Conservation (phyloP, 2,113 vertebrate species). For the Gobius niger region DNA sequence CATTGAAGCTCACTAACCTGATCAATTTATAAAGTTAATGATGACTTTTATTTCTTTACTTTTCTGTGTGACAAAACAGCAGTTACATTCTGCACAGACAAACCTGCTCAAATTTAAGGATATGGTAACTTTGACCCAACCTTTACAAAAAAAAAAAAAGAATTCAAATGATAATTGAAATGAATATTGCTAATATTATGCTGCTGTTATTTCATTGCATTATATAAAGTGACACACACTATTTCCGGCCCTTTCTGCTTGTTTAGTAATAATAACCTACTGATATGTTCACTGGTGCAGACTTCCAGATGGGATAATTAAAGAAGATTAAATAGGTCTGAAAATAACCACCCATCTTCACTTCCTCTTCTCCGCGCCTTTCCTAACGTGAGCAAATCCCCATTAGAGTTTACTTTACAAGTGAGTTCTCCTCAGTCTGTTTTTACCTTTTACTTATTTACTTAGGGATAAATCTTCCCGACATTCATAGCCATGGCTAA, state of each 20-base stretch:
- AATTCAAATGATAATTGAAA: no score
- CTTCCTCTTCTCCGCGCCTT: constrained; percentile 38
- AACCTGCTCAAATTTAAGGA: no score
- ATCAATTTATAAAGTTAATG: no score
- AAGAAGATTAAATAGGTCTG: constrained; percentile 38
- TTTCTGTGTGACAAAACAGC: no score
- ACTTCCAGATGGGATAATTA: constrained; percentile 57
- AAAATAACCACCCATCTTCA: constrained; percentile 37
- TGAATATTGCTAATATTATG: background rate
- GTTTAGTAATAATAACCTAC: constrained; percentile 29
- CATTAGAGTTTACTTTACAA: background rate
- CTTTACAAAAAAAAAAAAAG: no score
- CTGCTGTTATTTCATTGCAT: background rate
- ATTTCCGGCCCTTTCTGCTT: background rate
- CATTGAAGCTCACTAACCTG: no score
- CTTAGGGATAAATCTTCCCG: no score
- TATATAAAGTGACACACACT: background rate
- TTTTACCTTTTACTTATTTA: no score
- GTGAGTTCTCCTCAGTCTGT: background rate
- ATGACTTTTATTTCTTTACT: no score
- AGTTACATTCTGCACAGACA: no score
- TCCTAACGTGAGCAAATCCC: constrained; percentile 12
- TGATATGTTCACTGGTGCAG: constrained; percentile 36
- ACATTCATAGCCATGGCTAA: no score
- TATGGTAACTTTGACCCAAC: no score